Percentiles rank a stretch among this genome's conserved stretches.
Evolutionary conservation across 2,888 invertebrate species (phyloP).

Genomic region (Philaethria dido): DNA sequence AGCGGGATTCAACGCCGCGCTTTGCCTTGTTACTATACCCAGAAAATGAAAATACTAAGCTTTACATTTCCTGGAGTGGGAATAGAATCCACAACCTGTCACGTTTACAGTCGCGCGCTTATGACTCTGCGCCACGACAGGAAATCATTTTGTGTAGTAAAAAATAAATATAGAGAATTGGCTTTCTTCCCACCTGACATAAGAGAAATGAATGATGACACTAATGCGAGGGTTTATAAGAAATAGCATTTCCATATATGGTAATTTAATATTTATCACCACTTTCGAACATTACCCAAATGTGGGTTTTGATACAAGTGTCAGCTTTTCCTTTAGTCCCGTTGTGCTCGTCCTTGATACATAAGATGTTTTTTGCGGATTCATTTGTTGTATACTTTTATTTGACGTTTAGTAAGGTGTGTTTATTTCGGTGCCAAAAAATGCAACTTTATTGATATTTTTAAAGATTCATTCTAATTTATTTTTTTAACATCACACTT

Average conservation of each 20-base stretch:
- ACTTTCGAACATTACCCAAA: conserved; percentile 28
- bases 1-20: too few species aligned
- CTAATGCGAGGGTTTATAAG: conserved; percentile 6
- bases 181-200: conserved; percentile 5
- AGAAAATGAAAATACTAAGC: too few species aligned
- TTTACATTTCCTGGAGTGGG: too few species aligned
- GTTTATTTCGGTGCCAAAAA: too few species aligned
- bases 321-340: conserved; percentile 1
- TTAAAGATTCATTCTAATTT: too few species aligned
- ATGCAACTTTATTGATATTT: too few species aligned
- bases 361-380: not conserved
- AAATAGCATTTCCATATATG: conserved; percentile 5
- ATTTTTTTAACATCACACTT: too few species aligned
- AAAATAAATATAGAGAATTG: not conserved
- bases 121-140: too few species aligned
- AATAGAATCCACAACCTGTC: too few species aligned
- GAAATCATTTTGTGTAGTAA: not conserved
- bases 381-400: not conserved
- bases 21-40: too few species aligned
- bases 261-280: conserved; percentile 13
- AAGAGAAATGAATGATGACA: conserved; percentile 21
- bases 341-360: conserved; percentile 23
- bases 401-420: too few species aligned
- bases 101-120: too few species aligned
- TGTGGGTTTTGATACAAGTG: conserved; percentile 3